Evolutionary conservation across 1,140 invertebrate species (phyloP).

Genomic region (Gryllus bimaculatus): DNA sequence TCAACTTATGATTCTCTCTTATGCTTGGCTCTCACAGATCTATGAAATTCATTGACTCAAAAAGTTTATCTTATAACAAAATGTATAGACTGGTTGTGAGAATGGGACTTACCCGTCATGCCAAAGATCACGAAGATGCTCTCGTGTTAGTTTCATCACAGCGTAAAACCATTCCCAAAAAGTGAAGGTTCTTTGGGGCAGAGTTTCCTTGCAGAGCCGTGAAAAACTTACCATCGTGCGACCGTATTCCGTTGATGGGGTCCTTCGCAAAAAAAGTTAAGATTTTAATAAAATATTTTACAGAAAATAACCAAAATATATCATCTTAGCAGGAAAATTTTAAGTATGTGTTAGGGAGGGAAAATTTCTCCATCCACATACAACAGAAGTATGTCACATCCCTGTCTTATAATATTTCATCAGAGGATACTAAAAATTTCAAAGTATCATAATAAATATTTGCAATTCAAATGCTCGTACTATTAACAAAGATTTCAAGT

Average conservation of each 20-base stretch:
- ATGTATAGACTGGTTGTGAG: no score
- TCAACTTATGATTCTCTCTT: no score
- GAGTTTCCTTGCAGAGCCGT: conserved; percentile 87
- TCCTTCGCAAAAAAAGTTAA: neutral
- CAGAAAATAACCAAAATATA: no score
- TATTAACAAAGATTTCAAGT: no score
- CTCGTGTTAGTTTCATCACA: conserved; percentile 89
- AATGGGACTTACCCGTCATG: conserved; percentile 60
- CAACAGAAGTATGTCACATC: neutral
- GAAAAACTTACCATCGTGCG: conserved; percentile 66
- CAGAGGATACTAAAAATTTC: no score
- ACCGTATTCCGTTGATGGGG: conserved; percentile 28
- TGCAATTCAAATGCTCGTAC: no score
- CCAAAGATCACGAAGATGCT: conserved; percentile 85
- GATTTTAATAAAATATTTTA: neutral
- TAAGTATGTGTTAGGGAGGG: neutral
- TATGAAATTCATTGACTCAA: no score
- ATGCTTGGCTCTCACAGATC: no score
- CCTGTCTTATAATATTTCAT: no score
- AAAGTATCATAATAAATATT: no score
- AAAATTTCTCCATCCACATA: neutral
- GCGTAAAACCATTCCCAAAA: conserved; percentile 99
- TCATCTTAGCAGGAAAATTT: no score
- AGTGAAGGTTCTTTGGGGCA: conserved; percentile 84
- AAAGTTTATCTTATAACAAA: no score